Conservation (phyloP, 2,113 vertebrate genomes). For the Ptyas mucosa region DNA sequence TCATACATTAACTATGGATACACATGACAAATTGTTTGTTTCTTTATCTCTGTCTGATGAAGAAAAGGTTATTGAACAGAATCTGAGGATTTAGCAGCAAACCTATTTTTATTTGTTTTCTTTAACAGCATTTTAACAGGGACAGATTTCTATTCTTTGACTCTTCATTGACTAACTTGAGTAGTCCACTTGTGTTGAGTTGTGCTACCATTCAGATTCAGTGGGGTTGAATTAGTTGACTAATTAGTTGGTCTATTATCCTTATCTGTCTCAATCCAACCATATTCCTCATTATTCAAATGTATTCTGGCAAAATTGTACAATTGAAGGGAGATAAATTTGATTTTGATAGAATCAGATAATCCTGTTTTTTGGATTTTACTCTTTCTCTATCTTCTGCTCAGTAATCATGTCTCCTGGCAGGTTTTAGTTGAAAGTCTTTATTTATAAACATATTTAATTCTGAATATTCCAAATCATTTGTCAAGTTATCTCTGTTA, state of each 20-base stretch:
- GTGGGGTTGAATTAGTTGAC: background rate
- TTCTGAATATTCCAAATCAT: background rate
- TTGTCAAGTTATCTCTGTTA: background rate
- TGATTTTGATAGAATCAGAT: background rate
- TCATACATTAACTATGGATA: background rate
- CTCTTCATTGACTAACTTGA: background rate
- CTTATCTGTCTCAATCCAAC: background rate
- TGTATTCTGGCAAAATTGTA: background rate
- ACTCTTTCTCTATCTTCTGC: background rate
- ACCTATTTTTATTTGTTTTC: background rate
- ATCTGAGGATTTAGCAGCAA: background rate
- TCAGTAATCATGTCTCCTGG: background rate
- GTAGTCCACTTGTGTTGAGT: background rate
- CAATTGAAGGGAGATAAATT: background rate
- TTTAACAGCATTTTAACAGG: background rate
- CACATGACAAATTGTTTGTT: background rate
- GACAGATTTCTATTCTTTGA: background rate
- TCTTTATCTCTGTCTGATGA: background rate
- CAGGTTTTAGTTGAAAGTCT: background rate
- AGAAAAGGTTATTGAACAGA: background rate
- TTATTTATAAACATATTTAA: background rate
- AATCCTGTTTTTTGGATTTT: background rate
- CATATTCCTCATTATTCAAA: background rate
- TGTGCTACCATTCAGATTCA: background rate
- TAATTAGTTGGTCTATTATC: background rate